phyloP scores from a whole-genome alignment of 2,888 invertebrate genomes.

The Nebria salina region DNA sequence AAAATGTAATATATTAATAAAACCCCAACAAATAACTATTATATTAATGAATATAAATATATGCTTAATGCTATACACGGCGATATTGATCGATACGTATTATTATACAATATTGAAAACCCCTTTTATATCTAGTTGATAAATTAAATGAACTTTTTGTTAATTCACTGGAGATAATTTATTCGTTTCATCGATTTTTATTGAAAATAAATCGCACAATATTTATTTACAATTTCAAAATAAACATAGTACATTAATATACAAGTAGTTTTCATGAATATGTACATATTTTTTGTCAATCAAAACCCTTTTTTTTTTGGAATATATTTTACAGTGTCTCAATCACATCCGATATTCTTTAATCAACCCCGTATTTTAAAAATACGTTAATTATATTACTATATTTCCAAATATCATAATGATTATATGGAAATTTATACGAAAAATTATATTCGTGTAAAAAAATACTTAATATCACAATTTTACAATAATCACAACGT shows the following conservation, averaged over 20 bases:
- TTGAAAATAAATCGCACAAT: conserved; percentile 46
- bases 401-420: conserved; percentile 7
- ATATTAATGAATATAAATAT: no score
- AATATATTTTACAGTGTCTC: conserved; percentile 42
- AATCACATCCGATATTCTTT: conserved; percentile 18
- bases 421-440: conserved; percentile 5
- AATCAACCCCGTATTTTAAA: not conserved
- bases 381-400: not conserved
- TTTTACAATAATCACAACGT: not conserved
- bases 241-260: conserved; percentile 45
- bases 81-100: not conserved
- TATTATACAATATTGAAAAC: not conserved
- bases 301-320: conserved; percentile 27
- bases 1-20: no score
- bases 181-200: conserved; percentile 40
- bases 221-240: conserved; percentile 43
- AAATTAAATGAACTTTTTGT: not conserved
- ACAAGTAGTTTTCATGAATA: conserved; percentile 42
- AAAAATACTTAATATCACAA: not conserved
- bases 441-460: not conserved
- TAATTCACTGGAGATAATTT: not conserved
- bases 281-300: conserved; percentile 30
- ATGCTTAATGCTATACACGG: not conserved
- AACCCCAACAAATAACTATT: no score
- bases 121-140: not conserved